Conservation (phyloP, 2,797 vertebrate genomes). For the Hephaestus fuliginosus region DNA sequence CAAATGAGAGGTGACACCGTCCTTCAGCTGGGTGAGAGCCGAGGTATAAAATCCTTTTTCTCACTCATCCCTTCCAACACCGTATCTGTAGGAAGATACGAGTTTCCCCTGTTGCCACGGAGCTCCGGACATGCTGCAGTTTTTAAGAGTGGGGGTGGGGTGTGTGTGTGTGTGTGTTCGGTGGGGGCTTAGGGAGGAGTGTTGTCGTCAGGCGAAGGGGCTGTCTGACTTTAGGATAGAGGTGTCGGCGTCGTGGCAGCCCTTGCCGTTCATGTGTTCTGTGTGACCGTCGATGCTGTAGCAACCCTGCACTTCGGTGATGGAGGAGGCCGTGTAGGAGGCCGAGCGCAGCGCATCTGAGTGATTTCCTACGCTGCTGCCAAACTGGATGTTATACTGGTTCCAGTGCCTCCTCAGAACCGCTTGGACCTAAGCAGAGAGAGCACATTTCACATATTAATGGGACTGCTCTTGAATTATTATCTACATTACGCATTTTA, state of each 20-base stretch:
- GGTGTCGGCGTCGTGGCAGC: slow-evolving; percentile 87
- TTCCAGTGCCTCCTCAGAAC: slow-evolving; percentile 96
- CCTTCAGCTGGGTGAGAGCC: slow-evolving; percentile 61
- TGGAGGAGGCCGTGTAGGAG: slow-evolving; percentile 87
- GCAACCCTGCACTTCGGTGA: slow-evolving; percentile 91
- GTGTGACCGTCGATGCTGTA: slow-evolving; percentile 88
- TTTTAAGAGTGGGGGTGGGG: neutral
- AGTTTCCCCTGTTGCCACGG: slow-evolving; percentile 7
- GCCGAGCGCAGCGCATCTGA: slow-evolving; percentile 91
- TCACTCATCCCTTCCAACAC: slow-evolving; percentile 2
- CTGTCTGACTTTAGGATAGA: slow-evolving; percentile 87
- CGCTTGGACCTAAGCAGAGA: slow-evolving; percentile 89
- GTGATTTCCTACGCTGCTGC: slow-evolving; percentile 91
- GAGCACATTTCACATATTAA: slow-evolving; percentile 16
- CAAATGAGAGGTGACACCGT: slow-evolving; percentile 78
- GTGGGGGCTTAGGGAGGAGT: neutral
- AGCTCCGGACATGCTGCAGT: slow-evolving; percentile 41
- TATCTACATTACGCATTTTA: neutral
- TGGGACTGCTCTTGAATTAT: neutral
- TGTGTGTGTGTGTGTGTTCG: neutral
- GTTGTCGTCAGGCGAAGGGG: slow-evolving; percentile 86
- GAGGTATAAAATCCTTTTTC: slow-evolving; percentile 16
- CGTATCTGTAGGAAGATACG: slow-evolving; percentile 4
- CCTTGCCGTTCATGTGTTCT: slow-evolving; percentile 93
- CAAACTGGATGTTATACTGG: slow-evolving; percentile 95